phyloP scores from a whole-genome alignment of 1,140 invertebrate genomes.

The Pseudomyrmex gracilis region DNA sequence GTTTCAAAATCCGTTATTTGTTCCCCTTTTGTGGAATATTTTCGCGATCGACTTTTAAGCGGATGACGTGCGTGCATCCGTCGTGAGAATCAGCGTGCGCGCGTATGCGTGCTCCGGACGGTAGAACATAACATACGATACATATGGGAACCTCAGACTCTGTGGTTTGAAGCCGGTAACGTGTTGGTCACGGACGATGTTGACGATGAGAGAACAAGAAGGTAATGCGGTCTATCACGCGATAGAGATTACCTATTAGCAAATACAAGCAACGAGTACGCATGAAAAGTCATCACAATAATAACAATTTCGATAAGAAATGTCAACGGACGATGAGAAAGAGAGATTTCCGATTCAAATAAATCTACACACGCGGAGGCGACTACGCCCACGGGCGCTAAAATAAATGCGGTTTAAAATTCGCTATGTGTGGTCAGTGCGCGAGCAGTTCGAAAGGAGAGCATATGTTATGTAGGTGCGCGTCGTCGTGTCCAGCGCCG shows the following conservation, averaged over 20 bases:
- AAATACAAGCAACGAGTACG: background rate
- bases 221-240: background rate
- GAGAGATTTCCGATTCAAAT: background rate
- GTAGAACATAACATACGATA: slow-evolving; percentile 84
- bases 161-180: slow-evolving; percentile 85
- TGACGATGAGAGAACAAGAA: slow-evolving; percentile 44
- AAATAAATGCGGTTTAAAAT: slow-evolving; percentile 82
- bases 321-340: background rate
- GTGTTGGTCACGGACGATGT: slow-evolving; percentile 71
- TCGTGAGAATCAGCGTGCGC: slow-evolving; percentile 73
- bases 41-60: slow-evolving; percentile 62
- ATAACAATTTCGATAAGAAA: background rate
- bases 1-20: too few relatives aligned
- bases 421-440: slow-evolving; percentile 77
- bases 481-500: slow-evolving; percentile 53
- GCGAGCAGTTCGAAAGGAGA: slow-evolving; percentile 4
- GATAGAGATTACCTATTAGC: slow-evolving; percentile 28
- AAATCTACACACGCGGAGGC: background rate
- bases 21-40: too few relatives aligned
- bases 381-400: background rate
- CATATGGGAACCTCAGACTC: slow-evolving; percentile 85
- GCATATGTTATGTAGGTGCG: slow-evolving; percentile 17
- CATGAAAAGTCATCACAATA: background rate
- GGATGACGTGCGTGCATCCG: slow-evolving; percentile 62
- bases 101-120: slow-evolving; percentile 76